Evolutionary conservation across 2,888 invertebrate genomes (phyloP).

Genomic region (Saturnia japonica): DNA sequence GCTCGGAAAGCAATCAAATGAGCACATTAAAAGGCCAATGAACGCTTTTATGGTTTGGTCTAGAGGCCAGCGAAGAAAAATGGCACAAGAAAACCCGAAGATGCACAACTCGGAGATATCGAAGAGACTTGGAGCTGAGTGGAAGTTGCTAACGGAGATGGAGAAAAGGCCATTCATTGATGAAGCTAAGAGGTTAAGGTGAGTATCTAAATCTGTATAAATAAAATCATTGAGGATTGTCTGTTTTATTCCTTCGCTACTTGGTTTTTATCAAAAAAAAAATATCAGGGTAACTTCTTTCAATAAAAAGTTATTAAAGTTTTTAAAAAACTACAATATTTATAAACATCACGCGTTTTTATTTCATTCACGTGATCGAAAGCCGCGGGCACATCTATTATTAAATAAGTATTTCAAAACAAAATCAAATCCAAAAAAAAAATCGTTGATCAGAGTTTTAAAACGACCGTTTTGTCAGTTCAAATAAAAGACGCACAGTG

Average conservation of each 20-base stretch:
- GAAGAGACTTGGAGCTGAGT: constrained; percentile 92
- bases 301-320: no score
- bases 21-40: constrained; percentile 97
- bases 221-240: no score
- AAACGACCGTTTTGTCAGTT: background rate
- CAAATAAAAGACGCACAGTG: background rate
- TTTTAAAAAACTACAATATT: no score
- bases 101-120: constrained; percentile 97
- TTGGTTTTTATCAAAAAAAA: no score
- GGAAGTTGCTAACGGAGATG: constrained; percentile 92
- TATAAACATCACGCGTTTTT: no score
- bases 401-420: no score
- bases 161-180: constrained; percentile 95
- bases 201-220: constrained; percentile 44
- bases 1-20: constrained; percentile 74
- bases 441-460: background rate
- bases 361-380: no score
- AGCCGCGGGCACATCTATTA: no score
- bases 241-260: no score
- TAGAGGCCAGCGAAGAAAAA: constrained; percentile 92
- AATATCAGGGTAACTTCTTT: no score
- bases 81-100: constrained; percentile 96
- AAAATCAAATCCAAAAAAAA: background rate
- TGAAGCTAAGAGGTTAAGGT: constrained; percentile 94
- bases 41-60: constrained; percentile 98